These are phyloP conservation scores for Rhabdornis inornatus DNA, from an alignment of 2,113 vertebrate species.

Conservation along the genomic window DNA sequence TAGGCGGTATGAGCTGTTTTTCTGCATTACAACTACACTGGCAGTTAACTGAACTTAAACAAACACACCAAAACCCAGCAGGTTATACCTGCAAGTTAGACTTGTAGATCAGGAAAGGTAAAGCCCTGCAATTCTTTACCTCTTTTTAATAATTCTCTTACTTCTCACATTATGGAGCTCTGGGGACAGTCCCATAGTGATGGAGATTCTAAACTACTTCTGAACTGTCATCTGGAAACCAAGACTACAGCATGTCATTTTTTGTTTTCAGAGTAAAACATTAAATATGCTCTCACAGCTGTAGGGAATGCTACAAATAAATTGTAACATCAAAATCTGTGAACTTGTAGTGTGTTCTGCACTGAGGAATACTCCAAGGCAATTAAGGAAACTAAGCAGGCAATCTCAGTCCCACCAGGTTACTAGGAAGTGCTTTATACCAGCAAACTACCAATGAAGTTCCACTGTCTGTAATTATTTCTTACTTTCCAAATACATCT, in stretches of 20 bases:
- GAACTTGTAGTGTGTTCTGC: not conserved
- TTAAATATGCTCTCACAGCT: not conserved
- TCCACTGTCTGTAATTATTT: not conserved
- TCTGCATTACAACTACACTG: not conserved
- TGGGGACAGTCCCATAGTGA: not conserved
- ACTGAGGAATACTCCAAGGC: not conserved
- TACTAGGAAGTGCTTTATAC: not conserved
- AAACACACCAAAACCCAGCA: not conserved
- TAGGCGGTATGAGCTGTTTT: not conserved
- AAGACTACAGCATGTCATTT: not conserved
- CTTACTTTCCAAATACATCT: not conserved
- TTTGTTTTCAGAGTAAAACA: not conserved
- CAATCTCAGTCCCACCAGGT: not conserved
- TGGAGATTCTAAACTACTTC: not conserved
- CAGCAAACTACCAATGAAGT: not conserved
- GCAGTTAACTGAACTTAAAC: not conserved
- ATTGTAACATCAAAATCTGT: not conserved
- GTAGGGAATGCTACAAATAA: not conserved
- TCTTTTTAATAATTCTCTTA: not conserved
- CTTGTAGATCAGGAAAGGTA: not conserved
- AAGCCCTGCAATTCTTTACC: not conserved
- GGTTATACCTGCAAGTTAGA: not conserved
- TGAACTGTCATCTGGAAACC: not conserved
- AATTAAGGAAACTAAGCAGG: not conserved
- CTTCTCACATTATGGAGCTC: not conserved